phyloP scores from a whole-genome alignment of 2,888 invertebrate genomes.

The Drosophila limbata region DNA sequence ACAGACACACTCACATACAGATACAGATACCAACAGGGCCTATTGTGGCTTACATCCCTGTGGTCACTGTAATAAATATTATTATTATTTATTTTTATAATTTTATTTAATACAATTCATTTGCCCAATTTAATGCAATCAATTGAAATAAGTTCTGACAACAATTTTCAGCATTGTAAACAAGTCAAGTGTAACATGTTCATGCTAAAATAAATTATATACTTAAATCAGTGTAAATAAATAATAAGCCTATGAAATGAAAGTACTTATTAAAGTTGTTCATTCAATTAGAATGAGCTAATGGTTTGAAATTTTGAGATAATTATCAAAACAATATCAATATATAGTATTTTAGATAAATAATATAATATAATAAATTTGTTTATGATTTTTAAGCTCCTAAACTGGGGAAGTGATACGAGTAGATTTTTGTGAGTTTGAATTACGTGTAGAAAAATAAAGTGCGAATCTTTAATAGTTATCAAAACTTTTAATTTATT shows the following conservation, averaged over 20 bases:
- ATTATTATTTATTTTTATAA: slow-evolving; percentile 17
- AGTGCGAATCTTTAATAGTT: no score
- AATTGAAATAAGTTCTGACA: slow-evolving; percentile 57
- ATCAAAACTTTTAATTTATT: no score
- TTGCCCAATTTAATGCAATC: slow-evolving; percentile 36
- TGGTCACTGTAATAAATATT: slow-evolving; percentile 48
- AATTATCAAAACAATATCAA: no score
- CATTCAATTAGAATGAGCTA: not conserved
- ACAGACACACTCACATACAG: not conserved
- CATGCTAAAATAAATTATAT: not conserved
- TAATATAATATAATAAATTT: no score
- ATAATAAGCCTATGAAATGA: not conserved
- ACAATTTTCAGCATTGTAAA: slow-evolving; percentile 18
- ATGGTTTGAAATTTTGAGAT: no score
- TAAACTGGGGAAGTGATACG: no score
- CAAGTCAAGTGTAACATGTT: slow-evolving; percentile 5
- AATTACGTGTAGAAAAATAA: no score
- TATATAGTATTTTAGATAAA: no score
- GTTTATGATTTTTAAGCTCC: no score
- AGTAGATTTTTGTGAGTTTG: no score
- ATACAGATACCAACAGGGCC: not conserved
- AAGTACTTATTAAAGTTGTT: not conserved
- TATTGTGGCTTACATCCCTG: slow-evolving; percentile 21
- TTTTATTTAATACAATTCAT: slow-evolving; percentile 37
- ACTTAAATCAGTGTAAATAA: not conserved